These are phyloP conservation scores for Sipha flava DNA, from an alignment of 1,140 invertebrate species.

Conservation along the genomic window DNA sequence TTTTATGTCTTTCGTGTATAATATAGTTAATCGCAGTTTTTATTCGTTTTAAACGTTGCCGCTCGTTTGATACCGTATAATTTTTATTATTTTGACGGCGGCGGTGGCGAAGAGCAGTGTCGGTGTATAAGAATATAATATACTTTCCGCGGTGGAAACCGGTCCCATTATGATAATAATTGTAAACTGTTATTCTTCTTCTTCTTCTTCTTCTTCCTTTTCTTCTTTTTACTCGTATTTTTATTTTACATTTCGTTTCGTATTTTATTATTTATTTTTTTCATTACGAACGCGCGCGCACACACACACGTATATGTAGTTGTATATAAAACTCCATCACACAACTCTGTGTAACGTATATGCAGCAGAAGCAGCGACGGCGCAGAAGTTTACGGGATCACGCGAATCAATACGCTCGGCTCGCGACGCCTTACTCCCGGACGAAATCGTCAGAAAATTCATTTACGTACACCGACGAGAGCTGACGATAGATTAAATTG, in stretches of 20 bases:
- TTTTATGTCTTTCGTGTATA: background rate
- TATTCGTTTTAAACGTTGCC: conserved; percentile 20
- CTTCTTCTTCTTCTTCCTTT: background rate
- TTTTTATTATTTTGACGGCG: conserved; percentile 29
- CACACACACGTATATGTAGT: too few species aligned
- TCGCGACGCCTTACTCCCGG: too few species aligned
- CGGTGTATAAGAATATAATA: background rate
- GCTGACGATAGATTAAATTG: too few species aligned
- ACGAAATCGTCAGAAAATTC: too few species aligned
- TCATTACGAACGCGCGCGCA: too few species aligned
- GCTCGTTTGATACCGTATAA: conserved; percentile 22
- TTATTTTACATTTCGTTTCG: background rate
- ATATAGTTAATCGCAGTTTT: conserved; percentile 2
- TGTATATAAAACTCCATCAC: too few species aligned
- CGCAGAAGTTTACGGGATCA: too few species aligned
- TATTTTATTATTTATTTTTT: too few species aligned
- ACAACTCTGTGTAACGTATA: too few species aligned
- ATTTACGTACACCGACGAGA: too few species aligned
- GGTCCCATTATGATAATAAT: conserved; percentile 30
- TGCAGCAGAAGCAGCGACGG: too few species aligned
- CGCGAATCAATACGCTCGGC: too few species aligned
- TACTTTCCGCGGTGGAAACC: background rate
- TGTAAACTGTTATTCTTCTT: conserved; percentile 26
- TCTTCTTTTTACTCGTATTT: background rate
- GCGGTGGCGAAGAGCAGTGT: background rate